Conservation (phyloP, 2,797 vertebrate species). For the Sternotherus odoratus region DNA sequence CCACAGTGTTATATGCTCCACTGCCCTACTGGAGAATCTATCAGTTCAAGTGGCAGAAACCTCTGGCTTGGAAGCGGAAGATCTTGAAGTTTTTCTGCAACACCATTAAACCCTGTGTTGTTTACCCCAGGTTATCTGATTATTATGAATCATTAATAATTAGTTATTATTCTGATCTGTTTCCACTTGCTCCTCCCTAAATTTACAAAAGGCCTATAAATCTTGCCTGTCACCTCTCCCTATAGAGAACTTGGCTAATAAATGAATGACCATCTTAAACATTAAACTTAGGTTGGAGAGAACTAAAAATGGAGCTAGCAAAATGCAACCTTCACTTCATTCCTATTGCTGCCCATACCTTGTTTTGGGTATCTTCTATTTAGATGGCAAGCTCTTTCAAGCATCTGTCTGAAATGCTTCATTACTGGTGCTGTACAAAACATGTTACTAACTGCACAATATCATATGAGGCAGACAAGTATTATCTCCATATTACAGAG, state of each 20-base stretch:
- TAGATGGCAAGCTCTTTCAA: not conserved
- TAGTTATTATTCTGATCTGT: not conserved
- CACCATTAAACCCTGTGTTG: not conserved
- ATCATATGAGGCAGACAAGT: not conserved
- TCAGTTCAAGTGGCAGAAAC: not conserved
- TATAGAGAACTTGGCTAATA: not conserved
- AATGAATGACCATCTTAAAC: not conserved
- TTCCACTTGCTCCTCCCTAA: not conserved
- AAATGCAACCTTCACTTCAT: not conserved
- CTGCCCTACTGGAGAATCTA: not conserved
- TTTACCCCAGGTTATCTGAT: rapidly evolving
- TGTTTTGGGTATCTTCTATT: not conserved
- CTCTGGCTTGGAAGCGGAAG: not conserved
- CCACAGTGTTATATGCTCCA: not conserved
- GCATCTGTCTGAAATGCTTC: not conserved
- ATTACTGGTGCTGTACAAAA: too few relatives aligned
- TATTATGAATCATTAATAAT: too few relatives aligned
- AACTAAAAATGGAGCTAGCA: not conserved
- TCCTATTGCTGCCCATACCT: not conserved
- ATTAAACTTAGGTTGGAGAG: not conserved
- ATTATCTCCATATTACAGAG: not conserved
- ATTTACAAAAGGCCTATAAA: not conserved
- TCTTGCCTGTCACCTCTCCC: not conserved
- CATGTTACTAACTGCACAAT: not conserved
- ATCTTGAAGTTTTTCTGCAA: not conserved